Conservation (phyloP, 2,888 invertebrate genomes). For the Patella depressa region DNA sequence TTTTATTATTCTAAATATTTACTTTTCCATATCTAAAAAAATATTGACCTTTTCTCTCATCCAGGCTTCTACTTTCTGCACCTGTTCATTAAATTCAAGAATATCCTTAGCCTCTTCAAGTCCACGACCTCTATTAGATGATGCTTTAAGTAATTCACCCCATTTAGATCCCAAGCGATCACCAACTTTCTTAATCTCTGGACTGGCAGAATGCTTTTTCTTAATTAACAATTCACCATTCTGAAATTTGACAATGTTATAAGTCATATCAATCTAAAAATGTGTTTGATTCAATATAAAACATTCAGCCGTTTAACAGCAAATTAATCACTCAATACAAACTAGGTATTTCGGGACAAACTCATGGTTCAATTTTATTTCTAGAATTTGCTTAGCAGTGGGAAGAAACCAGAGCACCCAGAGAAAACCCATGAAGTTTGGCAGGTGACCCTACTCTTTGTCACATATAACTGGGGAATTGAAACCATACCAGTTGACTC, state of each 20-base stretch:
- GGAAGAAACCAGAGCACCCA: too few relatives aligned
- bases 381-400: too few relatives aligned
- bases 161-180: constrained; percentile 82
- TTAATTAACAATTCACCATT: constrained; percentile 79
- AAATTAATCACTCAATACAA: too few relatives aligned
- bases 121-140: constrained; percentile 81
- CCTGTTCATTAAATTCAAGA: constrained; percentile 94
- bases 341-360: too few relatives aligned
- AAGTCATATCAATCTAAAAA: too few relatives aligned
- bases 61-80: constrained; percentile 97
- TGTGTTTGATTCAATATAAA: too few relatives aligned
- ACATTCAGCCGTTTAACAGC: too few relatives aligned
- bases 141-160: constrained; percentile 83
- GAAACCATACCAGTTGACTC: too few relatives aligned
- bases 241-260: constrained; percentile 38
- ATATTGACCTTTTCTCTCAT: constrained; percentile 91
- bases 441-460: too few relatives aligned
- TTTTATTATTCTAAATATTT: neutral
- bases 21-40: neutral
- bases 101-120: constrained; percentile 98
- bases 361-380: too few relatives aligned
- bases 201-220: constrained; percentile 81
- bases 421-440: too few relatives aligned
- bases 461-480: too few relatives aligned
- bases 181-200: constrained; percentile 78